Evolutionary conservation across 1,140 invertebrate genomes (phyloP).

Genomic region (Druon quercuslanigerum): DNA sequence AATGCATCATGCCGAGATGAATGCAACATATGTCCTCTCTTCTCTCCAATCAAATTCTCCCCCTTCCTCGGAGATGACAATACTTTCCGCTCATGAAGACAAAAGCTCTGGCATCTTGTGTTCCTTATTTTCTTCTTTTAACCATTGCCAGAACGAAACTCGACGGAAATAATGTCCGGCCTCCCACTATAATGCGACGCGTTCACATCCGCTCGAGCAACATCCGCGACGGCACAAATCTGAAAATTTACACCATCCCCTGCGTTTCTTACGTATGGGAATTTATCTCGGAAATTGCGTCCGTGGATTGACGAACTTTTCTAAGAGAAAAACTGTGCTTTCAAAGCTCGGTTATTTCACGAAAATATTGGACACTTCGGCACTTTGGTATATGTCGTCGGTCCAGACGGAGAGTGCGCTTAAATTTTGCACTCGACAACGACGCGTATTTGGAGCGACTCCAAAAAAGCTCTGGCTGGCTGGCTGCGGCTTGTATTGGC

Average conservation of each 20-base stretch:
- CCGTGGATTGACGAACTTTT: not conserved
- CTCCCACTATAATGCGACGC: not conserved
- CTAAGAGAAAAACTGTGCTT: not conserved
- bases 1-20: not conserved
- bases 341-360: no score
- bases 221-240: not conserved
- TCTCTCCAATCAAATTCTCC: not conserved
- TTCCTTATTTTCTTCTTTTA: not conserved
- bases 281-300: not conserved
- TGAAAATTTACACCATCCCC: not conserved
- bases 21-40: not conserved
- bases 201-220: not conserved
- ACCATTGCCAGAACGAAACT: not conserved
- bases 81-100: conserved; percentile 2
- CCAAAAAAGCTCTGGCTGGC: conserved; percentile 29
- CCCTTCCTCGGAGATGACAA: not conserved
- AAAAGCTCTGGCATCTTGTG: not conserved
- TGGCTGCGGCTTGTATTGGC: not conserved
- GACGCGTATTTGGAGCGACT: conserved; percentile 15
- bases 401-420: not conserved
- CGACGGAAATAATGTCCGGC: conserved; percentile 1
- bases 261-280: not conserved
- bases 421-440: not conserved
- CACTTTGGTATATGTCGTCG: not conserved
- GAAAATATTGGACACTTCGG: not conserved